These are phyloP conservation scores for Tamias sibiricus DNA, from an alignment of 2,113 vertebrate genomes.

Conservation along the genomic window DNA sequence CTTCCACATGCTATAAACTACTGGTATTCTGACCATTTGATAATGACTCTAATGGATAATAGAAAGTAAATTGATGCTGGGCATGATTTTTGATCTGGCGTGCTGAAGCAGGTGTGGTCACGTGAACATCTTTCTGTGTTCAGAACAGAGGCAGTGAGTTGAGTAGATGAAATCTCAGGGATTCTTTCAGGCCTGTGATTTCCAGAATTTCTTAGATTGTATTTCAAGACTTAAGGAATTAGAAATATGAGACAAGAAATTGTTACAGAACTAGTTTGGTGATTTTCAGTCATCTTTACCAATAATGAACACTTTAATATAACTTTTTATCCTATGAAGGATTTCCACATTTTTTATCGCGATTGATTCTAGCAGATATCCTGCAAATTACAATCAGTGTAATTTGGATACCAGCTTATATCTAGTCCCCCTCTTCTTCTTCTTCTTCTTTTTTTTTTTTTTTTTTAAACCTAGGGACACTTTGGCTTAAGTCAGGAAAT, in stretches of 20 bases:
- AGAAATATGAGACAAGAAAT: neutral
- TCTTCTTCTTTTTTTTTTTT: neutral
- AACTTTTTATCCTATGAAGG: neutral
- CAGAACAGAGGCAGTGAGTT: neutral
- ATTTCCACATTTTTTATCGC: neutral
- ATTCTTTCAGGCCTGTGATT: neutral
- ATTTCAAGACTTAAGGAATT: neutral
- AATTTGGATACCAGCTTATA: neutral
- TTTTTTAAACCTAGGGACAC: neutral
- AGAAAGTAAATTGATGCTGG: neutral
- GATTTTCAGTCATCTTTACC: neutral
- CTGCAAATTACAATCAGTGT: neutral
- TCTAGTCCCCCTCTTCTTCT: too few species aligned
- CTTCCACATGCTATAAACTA: neutral
- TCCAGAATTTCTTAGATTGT: constrained; percentile 9
- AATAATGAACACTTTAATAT: neutral
- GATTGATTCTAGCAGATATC: neutral
- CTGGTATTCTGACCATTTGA: neutral
- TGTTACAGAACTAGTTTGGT: neutral
- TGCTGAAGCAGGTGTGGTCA: neutral
- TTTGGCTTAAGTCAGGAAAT: neutral
- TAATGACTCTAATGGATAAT: neutral
- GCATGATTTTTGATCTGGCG: neutral
- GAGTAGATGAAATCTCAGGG: neutral
- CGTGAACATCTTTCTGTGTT: neutral